Percentiles rank a stretch among this genome's conserved stretches.
phyloP scores from a whole-genome alignment of 2,797 vertebrate species.

The Dicrostonyx torquatus region DNA sequence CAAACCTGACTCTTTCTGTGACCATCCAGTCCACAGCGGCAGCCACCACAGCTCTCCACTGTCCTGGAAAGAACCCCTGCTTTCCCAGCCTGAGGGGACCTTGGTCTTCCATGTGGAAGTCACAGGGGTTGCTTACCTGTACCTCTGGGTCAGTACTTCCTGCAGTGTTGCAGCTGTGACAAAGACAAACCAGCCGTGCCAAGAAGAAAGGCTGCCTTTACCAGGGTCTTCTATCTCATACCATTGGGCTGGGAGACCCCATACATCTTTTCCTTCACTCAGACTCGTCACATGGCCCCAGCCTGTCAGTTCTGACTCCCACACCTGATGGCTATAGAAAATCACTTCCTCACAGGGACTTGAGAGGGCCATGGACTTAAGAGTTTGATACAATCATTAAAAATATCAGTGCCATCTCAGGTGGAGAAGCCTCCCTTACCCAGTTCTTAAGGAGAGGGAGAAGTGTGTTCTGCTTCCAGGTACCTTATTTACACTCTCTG shows the following conservation, averaged over 20 bases:
- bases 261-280: background rate
- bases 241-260: background rate
- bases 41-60: accelerated
- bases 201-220: background rate
- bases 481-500: background rate
- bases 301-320: background rate
- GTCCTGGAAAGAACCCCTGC: background rate
- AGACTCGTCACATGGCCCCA: background rate
- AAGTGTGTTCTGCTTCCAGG: background rate
- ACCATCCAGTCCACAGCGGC: background rate
- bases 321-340: background rate
- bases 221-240: too few relatives aligned
- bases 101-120: background rate
- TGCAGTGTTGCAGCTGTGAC: background rate
- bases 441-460: background rate
- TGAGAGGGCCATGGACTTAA: background rate
- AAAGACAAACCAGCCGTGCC: background rate
- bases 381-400: background rate
- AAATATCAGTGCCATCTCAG: background rate
- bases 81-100: background rate
- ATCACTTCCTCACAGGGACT: background rate
- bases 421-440: background rate
- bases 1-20: background rate
- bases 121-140: background rate
- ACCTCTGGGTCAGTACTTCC: background rate